Percentiles rank a stretch among this genome's conserved stretches.
Evolutionary conservation across 2,113 vertebrate species (phyloP).

Genomic region (Amphiprion percula): DNA sequence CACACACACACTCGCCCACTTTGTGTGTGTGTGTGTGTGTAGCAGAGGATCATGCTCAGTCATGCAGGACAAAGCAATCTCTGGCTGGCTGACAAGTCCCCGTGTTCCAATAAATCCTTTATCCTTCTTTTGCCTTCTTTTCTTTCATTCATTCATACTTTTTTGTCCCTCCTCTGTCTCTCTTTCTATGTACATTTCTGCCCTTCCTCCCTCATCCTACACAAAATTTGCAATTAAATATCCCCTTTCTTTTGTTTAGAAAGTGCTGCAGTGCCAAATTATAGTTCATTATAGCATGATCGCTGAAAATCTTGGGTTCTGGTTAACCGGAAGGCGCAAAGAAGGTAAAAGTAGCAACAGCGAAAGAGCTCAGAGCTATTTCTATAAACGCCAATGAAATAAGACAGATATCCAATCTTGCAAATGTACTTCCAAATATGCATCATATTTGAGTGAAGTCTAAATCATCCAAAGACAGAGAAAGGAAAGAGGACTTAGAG

Average conservation of each 20-base stretch:
- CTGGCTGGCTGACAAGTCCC: constrained; percentile 54
- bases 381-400: not conserved
- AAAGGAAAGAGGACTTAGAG: too few relatives aligned
- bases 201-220: too few relatives aligned
- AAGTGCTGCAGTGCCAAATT: too few relatives aligned
- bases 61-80: constrained; percentile 75
- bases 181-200: not conserved
- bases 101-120: constrained; percentile 66
- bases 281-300: too few relatives aligned
- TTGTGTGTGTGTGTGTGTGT: constrained; percentile 8
- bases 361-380: not conserved
- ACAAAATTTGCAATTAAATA: too few relatives aligned
- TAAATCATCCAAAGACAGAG: too few relatives aligned
- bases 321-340: not conserved
- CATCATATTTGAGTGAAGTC: too few relatives aligned
- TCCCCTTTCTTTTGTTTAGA: too few relatives aligned
- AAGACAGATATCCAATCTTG: not conserved
- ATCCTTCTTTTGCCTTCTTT: constrained; percentile 7
- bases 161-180: not conserved
- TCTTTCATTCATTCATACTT: not conserved
- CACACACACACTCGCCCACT: not conserved
- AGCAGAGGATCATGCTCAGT: constrained; percentile 51
- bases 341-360: not conserved
- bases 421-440: not conserved
- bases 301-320: not conserved